Evolutionary conservation across 2,113 vertebrate genomes (phyloP), one percentile per base, ranked within the genome.

Genomic region (Cervus canadensis): DNA sequence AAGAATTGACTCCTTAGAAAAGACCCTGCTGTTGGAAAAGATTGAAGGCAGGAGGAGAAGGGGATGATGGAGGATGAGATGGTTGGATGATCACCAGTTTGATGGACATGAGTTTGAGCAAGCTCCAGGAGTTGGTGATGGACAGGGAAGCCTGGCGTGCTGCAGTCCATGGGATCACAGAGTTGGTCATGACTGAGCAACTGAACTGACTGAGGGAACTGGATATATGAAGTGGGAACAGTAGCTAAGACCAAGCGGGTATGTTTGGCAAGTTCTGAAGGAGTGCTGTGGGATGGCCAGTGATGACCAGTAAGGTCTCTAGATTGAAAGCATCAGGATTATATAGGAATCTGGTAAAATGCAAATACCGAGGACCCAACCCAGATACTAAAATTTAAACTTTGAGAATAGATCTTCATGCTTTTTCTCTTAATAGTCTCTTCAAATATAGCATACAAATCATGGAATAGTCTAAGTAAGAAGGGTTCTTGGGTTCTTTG

Each of bases 281-380:
- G 10, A 36, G 0, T 26, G 9, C 14, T 21, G 23, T 52, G 26
- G 26, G 3, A 2, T 15, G 57, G 8, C 2, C 84, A 62, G 2
- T 17, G 36, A 23, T 21, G 4, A 9, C 57, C 6, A 50, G 2
- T 14, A 36, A 16, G 36, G 1, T 60, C 6, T 8, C 36, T 40
- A 9, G 6, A 71, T 59, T 2, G 36, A 13, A 26, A 43, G 13
- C 26, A 48, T 40, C 25, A 60, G 13, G 6, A 43, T 28, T 15
- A 81, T 40, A n/a, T 28, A 67, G 13, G 13, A 50, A 21, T 79
- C 12, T 91, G 23, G 1, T 43, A 23, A 64, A 84, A 64, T n/a
- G 19, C 3, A 16, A 50, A 57, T 43, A 81, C 48, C 54, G 12
- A 62, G 12, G 28, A 50, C 36, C 26, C 30, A 79, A 17, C 0